These are phyloP conservation scores for Cancer borealis DNA, from an alignment of 2,888 invertebrate genomes.

Conservation along the genomic window DNA sequence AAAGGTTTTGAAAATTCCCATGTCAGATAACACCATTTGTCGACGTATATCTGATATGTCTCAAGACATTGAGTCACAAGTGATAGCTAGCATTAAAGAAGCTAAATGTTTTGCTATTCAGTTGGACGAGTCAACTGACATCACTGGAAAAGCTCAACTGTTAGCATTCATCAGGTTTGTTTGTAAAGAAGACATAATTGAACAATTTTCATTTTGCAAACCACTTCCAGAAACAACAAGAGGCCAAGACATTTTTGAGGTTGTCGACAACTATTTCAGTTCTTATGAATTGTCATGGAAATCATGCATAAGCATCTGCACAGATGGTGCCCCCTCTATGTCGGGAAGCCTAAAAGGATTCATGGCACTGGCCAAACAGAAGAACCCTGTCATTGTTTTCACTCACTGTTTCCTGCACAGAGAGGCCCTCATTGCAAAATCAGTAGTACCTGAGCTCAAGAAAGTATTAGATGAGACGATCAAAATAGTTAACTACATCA, in stretches of 20 bases:
- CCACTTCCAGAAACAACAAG: conserved; percentile 13
- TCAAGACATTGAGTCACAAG: conserved; percentile 39
- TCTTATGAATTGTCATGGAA: conserved; percentile 48
- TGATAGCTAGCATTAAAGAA: too few relatives aligned
- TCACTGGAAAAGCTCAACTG: conserved; percentile 44
- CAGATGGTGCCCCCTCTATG: conserved; percentile 49
- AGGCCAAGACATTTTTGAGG: conserved; percentile 48
- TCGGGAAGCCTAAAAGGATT: conserved; percentile 4
- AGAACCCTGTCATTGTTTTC: not conserved
- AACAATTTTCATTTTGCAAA: conserved; percentile 46
- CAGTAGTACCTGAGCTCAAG: not conserved
- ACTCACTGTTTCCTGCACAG: too few relatives aligned
- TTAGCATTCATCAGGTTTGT: conserved; percentile 29
- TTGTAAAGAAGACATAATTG: conserved; percentile 21
- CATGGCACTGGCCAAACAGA: not conserved
- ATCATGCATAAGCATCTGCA: conserved; percentile 45
- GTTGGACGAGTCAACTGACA: too few relatives aligned
- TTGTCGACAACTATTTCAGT: not conserved
- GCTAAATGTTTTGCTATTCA: too few relatives aligned
- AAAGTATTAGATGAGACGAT: not conserved
- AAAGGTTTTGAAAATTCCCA: too few relatives aligned
- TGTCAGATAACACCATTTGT: conserved; percentile 44
- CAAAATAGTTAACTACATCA: conserved; percentile 42
- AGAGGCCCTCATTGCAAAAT: not conserved
- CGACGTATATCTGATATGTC: not conserved